Evolutionary conservation across 2,888 invertebrate genomes (phyloP), one percentile per base, ranked within the genome.

Genomic region (Polymixis lichenea): DNA sequence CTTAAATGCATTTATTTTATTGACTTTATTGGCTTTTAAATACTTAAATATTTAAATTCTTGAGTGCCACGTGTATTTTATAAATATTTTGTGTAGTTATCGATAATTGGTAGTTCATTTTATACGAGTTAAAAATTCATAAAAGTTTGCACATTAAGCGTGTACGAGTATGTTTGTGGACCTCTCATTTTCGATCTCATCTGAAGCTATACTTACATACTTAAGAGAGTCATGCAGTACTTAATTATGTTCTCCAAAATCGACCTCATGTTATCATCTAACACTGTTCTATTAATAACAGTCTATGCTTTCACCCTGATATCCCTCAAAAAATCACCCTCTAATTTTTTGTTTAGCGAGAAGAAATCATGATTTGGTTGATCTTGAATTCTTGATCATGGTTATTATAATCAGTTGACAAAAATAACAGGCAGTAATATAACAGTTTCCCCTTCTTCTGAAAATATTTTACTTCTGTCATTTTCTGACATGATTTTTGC

Each of bases 1-100:
- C 25, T 38, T 49, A 83, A 78, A 88, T 77, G 78, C 80, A 77
- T 83, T 80, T 66, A 76, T 38, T 64, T 68, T 66, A 72, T 71
- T 78, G 65, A 62, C 43, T 80, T 72, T 75, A 73, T 72, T 82
- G 38, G 58, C 38, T 62, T 66, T 76, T 65, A 55, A 71, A 65
- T 55, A 68, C 62, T 62, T 70, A 65, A 70, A 80, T 80, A 80
- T 75, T 80, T 67, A 75, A 68, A 84, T 68, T 71, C 32, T 66
- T 66, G 25, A 70, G 58, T 56, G 32, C n/a, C 46, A 80, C 51
- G 64, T 60, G 49, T 61, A 11, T 60, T 22, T 38, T 2, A 7
- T 49, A n/a, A 55, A 43, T 0, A 49, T 38, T 60, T 53, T 25
- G 17, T 4, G 19, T n/a, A 15, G 19, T 19, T 53, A 49, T 49